Evolutionary conservation across 2,797 vertebrate species (phyloP).

Genomic region (Novumbra hubbsi): DNA sequence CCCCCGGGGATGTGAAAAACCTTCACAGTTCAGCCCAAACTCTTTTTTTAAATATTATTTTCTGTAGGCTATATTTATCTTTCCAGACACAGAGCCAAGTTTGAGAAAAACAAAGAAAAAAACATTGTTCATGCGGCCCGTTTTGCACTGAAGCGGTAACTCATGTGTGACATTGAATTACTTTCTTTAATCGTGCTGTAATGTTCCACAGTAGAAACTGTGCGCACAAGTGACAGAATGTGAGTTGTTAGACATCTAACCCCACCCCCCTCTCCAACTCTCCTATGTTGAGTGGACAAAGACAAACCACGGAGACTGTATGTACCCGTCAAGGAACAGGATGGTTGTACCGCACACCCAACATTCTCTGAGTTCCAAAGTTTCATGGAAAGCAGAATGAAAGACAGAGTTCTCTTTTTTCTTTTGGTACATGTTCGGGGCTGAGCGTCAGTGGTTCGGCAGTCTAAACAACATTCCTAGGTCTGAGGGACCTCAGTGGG

Average conservation of each 20-base stretch:
- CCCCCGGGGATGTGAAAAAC: slow-evolving; percentile 44
- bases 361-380: background rate
- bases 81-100: slow-evolving; percentile 33
- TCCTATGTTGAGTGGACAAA: background rate
- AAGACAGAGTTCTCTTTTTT: background rate
- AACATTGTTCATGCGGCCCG: slow-evolving; percentile 13
- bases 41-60: slow-evolving; percentile 29
- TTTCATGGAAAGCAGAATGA: background rate
- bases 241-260: background rate
- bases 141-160: background rate
- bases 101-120: slow-evolving; percentile 18
- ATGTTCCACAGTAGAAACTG: background rate
- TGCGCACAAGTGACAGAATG: background rate
- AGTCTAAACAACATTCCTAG: background rate
- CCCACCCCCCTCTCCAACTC: background rate
- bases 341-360: background rate
- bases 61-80: slow-evolving; percentile 37
- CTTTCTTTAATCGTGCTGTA: background rate
- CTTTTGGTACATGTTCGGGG: background rate
- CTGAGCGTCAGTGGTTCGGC: background rate
- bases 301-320: background rate
- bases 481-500: background rate
- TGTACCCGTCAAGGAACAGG: background rate
- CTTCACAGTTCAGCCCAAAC: slow-evolving; percentile 31
- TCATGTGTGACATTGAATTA: background rate